These are phyloP conservation scores for Tetragonisca angustula DNA, from an alignment of 2,888 invertebrate species.

Conservation along the genomic window DNA sequence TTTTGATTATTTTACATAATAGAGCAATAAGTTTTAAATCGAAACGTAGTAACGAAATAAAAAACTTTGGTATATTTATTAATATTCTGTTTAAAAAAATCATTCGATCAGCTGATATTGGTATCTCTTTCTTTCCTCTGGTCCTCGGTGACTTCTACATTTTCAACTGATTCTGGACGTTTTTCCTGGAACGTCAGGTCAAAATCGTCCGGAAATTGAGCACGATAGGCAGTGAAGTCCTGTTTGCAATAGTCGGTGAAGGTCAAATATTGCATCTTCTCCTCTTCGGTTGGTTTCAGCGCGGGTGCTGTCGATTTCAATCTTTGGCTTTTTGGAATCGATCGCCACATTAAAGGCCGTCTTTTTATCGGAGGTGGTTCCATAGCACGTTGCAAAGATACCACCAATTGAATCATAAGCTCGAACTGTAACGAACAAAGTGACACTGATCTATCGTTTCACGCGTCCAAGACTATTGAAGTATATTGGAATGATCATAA, in stretches of 20 bases:
- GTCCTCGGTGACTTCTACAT: not conserved
- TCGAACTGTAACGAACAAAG: slow-evolving; percentile 69
- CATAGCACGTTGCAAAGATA: slow-evolving; percentile 77
- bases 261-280: slow-evolving; percentile 74
- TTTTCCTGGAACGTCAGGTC: slow-evolving; percentile 67
- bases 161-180: slow-evolving; percentile 20
- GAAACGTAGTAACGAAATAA: not conserved
- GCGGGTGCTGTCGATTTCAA: slow-evolving; percentile 55
- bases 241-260: slow-evolving; percentile 76
- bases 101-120: not conserved
- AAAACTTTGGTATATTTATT: not conserved
- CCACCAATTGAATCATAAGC: slow-evolving; percentile 76
- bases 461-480: accelerated
- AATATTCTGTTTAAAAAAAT: not conserved
- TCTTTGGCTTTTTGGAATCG: slow-evolving; percentile 63
- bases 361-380: slow-evolving; percentile 72
- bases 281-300: slow-evolving; percentile 72
- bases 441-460: not conserved
- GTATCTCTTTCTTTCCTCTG: not conserved
- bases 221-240: slow-evolving; percentile 77
- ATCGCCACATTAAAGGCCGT: slow-evolving; percentile 72
- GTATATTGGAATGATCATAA: not conserved
- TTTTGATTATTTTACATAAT: too few relatives aligned
- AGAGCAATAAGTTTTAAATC: not conserved
- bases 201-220: slow-evolving; percentile 78